Evolutionary conservation across 2,888 invertebrate species (phyloP).

Genomic region (Volucella bombylans): DNA sequence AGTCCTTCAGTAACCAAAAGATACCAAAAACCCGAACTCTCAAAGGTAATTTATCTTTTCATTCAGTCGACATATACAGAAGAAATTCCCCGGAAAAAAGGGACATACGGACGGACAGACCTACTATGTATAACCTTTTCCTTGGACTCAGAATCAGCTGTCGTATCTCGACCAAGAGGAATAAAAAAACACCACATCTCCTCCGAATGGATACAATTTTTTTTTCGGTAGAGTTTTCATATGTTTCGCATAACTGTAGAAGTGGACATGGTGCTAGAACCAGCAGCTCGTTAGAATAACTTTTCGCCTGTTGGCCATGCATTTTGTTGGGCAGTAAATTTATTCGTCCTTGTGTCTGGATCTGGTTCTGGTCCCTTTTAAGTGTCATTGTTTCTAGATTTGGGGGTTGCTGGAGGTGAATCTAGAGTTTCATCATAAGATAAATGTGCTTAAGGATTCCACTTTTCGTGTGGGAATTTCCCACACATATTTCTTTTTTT

Average conservation of each 20-base stretch:
- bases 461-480: slow-evolving; percentile 41
- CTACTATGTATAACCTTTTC: slow-evolving; percentile 27
- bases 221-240: slow-evolving; percentile 59
- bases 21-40: slow-evolving; percentile 42
- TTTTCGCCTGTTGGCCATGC: slow-evolving; percentile 64
- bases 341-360: slow-evolving; percentile 50
- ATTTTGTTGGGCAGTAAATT: slow-evolving; percentile 53
- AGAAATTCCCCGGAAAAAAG: slow-evolving; percentile 30
- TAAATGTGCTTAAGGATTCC: slow-evolving; percentile 56
- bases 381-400: slow-evolving; percentile 10
- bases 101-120: slow-evolving; percentile 35
- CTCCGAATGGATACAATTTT: slow-evolving; percentile 51
- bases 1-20: slow-evolving; percentile 19
- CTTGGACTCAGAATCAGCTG: slow-evolving; percentile 10
- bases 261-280: slow-evolving; percentile 2
- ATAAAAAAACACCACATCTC: slow-evolving; percentile 17
- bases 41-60: slow-evolving; percentile 71
- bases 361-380: slow-evolving; percentile 6
- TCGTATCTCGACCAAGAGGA: not conserved
- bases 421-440: slow-evolving; percentile 45
- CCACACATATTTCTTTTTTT: slow-evolving; percentile 21
- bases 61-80: slow-evolving; percentile 69
- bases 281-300: slow-evolving; percentile 20
- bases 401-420: slow-evolving; percentile 15
- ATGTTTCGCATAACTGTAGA: slow-evolving; percentile 62